Conservation (phyloP, 37 sponge, comb jelly and placozoan species). For the Haliclona indistincta region DNA sequence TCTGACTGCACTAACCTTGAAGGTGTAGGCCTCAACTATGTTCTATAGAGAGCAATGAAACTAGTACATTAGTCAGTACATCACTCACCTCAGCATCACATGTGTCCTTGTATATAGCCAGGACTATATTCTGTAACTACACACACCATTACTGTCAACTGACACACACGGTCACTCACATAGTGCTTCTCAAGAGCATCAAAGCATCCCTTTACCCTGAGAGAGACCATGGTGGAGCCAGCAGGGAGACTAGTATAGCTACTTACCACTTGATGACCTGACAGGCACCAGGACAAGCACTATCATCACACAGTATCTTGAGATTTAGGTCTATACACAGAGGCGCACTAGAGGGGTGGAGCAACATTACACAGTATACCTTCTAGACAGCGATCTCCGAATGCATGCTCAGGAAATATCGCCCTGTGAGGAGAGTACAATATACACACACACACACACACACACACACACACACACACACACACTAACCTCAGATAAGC, state of each 20-base stretch:
- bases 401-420: constrained; percentile 92
- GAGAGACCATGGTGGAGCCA: background rate
- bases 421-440: constrained; percentile 39
- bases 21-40: constrained; percentile 63
- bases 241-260: background rate
- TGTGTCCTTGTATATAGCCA: constrained; percentile 59
- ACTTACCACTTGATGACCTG: constrained; percentile 79
- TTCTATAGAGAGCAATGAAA: constrained; percentile 4
- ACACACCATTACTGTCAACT: background rate
- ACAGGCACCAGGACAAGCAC: constrained; percentile 91
- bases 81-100: constrained; percentile 52
- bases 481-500: constrained; percentile 66
- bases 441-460: background rate
- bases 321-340: constrained; percentile 63
- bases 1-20: constrained; percentile 45
- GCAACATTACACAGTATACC: constrained; percentile 22
- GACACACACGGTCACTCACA: constrained; percentile 30
- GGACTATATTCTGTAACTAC: constrained; percentile 34
- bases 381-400: constrained; percentile 87
- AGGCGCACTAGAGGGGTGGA: background rate
- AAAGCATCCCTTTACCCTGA: constrained; percentile 91
- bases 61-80: background rate
- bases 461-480: background rate
- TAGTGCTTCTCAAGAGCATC: constrained; percentile 95
- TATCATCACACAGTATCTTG: constrained; percentile 92